Evolutionary conservation across 2,888 invertebrate species (phyloP), one percentile per base, ranked within the genome.

Genomic region (Hirtodrosophila alboralis): DNA sequence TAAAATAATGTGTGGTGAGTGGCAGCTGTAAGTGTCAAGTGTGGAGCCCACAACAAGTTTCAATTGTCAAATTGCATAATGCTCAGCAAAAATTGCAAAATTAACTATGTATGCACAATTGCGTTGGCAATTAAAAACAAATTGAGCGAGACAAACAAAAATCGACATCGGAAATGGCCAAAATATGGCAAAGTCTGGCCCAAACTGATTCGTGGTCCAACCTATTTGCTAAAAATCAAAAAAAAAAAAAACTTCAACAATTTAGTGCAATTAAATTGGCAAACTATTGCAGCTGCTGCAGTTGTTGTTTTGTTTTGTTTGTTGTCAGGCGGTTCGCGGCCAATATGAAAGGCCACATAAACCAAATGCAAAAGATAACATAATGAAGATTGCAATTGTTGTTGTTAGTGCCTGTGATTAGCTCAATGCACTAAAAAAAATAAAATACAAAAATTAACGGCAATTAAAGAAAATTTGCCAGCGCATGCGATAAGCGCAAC

Each of bases 351-450:
- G 78, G 78, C 69, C 16, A 59, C 56, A 38, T 38, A 33, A 49
- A 34, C 53, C 60, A 56, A 75, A 80, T 58, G 74, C 70, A 59
- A 31, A 0, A 66, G 77, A 78, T 78, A 84, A 78, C 56, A 43
- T 51, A 77, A 66, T 74, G 78, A 74, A 84, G 81, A 78, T 84
- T 81, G 84, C 75, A 62, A 52, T 60, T 68, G 57, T 80, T 77
- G 77, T 61, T 60, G 40, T 33, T 31, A 37, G 40, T 53, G 27
- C 38, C 54, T 33, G 38, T 36, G 61, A 52, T 75, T 60, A 56
- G 38, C 23, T 5, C 28, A 51, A 28, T 44, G 10, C 23, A 28
- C 21, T 31, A 13, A 16, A 28, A 33, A 49, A 56, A n/a, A 30
- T 37, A 21, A 41, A 28, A 45, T n/a, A n/a, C n/a, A n/a, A 16